phyloP scores from a whole-genome alignment of 2,888 invertebrate genomes.

The Leptinotarsa tumamoca region DNA sequence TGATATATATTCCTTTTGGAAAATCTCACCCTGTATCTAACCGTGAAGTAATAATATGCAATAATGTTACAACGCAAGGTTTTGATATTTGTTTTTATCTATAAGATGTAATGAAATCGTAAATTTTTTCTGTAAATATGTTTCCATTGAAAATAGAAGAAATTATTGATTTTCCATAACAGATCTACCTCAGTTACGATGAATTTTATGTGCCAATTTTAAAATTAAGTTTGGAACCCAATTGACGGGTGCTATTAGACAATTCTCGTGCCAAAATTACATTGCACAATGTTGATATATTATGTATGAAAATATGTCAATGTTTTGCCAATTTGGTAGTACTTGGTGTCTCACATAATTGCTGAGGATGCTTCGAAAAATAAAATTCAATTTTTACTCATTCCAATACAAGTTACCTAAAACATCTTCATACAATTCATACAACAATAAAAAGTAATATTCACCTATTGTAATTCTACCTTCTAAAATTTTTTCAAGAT shows the following conservation, averaged over 20 bases:
- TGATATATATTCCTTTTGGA: conserved; percentile 3
- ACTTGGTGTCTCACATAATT: conserved; percentile 2
- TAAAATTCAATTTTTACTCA: not conserved
- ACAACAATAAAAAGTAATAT: no score
- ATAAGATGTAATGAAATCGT: conserved; percentile 56
- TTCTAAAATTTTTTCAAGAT: no score
- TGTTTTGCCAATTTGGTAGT: conserved; percentile 42
- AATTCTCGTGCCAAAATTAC: conserved; percentile 48
- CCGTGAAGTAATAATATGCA: conserved; percentile 61
- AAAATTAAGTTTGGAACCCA: conserved; percentile 45
- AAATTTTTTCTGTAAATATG: conserved; percentile 62
- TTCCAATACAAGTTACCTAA: no score
- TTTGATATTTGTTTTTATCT: conserved; percentile 63
- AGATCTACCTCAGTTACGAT: conserved; percentile 66
- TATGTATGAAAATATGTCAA: conserved; percentile 48
- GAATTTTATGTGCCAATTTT: conserved; percentile 58
- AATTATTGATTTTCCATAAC: conserved; percentile 61
- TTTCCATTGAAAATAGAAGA: conserved; percentile 60
- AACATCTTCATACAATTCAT: no score
- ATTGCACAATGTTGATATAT: conserved; percentile 44
- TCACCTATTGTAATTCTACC: no score
- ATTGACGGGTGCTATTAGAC: conserved; percentile 37
- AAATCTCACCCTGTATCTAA: conserved; percentile 44
- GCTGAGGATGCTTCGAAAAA: conserved; percentile 14
- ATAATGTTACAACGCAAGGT: conserved; percentile 65